Percentiles rank a stretch among this genome's conserved stretches.
These are phyloP conservation scores for Oreortyx pictus DNA, from an alignment of 2,797 vertebrate genomes.

Conservation along the genomic window DNA sequence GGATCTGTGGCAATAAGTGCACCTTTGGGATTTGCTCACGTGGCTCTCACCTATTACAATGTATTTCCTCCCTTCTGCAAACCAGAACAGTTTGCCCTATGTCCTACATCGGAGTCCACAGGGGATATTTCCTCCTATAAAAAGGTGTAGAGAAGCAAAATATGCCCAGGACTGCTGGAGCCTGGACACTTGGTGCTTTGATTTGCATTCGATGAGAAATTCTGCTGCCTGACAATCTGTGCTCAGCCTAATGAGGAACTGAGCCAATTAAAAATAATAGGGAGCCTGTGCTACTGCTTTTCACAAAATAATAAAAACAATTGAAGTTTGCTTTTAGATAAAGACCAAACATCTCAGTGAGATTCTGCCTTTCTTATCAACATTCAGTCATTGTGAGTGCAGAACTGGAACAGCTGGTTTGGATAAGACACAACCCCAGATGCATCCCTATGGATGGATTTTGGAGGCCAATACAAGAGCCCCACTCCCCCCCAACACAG, in stretches of 20 bases:
- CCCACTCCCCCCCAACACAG: background rate
- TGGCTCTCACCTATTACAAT: background rate
- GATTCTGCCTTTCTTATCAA: background rate
- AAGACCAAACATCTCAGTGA: background rate
- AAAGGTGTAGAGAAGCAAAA: background rate
- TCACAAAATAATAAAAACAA: background rate
- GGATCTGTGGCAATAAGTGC: background rate
- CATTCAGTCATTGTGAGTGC: fast-evolving
- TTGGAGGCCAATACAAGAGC: background rate
- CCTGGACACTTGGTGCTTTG: background rate
- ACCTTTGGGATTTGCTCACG: background rate
- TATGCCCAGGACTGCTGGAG: background rate
- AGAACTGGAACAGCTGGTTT: background rate
- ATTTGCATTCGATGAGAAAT: conserved; percentile 13
- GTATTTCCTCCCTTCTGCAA: background rate
- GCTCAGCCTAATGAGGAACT: conserved; percentile 43
- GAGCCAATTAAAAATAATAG: conserved; percentile 68
- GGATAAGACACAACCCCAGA: background rate
- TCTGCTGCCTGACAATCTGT: conserved; percentile 63
- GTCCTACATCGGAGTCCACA: background rate
- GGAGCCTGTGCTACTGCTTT: conserved; percentile 21
- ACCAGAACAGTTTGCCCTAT: background rate
- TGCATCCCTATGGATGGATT: background rate
- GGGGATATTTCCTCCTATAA: background rate
- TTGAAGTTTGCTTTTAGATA: background rate